Conservation (phyloP, 64 coral and sea anemone genomes). For the Porites lutea region DNA sequence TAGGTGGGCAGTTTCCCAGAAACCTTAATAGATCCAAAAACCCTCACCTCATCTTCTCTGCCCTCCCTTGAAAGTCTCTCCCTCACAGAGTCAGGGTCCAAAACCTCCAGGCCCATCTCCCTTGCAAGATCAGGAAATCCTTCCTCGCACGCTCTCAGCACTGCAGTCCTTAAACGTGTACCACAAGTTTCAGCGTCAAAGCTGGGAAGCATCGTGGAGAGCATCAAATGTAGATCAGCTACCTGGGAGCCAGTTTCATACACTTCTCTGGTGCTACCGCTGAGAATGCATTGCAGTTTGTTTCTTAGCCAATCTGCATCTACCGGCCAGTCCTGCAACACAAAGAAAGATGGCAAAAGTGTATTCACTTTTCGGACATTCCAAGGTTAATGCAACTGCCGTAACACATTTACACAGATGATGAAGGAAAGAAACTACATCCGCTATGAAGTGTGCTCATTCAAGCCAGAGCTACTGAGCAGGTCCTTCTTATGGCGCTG, state of each 20-base stretch:
- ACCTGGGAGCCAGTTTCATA: slow-evolving; percentile 99
- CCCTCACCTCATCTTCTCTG: slow-evolving; percentile 79
- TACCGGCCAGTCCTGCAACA: slow-evolving; percentile 94
- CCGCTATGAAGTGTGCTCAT: too few species aligned
- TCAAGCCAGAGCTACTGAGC: too few species aligned
- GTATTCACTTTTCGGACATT: too few species aligned
- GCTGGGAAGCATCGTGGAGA: slow-evolving; percentile 65
- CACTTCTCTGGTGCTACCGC: slow-evolving; percentile 93
- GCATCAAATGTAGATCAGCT: slow-evolving; percentile 86
- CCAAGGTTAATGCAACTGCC: too few species aligned
- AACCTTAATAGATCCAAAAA: neutral
- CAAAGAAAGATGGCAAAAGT: neutral
- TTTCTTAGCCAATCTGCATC: slow-evolving; percentile 88
- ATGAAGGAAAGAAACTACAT: too few species aligned
- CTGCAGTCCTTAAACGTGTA: slow-evolving; percentile 50
- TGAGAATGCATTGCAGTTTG: slow-evolving; percentile 71
- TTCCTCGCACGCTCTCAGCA: slow-evolving; percentile 62
- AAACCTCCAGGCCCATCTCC: slow-evolving; percentile 91
- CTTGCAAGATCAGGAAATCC: slow-evolving; percentile 89
- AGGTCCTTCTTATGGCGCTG: too few species aligned
- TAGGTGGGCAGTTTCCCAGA: too few species aligned
- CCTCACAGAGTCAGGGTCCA: slow-evolving; percentile 55
- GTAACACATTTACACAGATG: too few species aligned
- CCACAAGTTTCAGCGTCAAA: slow-evolving; percentile 43
- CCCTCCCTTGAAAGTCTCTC: slow-evolving; percentile 48